These are phyloP conservation scores for Neopelma chrysocephalum DNA, from an alignment of 2,797 vertebrate genomes.

Conservation along the genomic window DNA sequence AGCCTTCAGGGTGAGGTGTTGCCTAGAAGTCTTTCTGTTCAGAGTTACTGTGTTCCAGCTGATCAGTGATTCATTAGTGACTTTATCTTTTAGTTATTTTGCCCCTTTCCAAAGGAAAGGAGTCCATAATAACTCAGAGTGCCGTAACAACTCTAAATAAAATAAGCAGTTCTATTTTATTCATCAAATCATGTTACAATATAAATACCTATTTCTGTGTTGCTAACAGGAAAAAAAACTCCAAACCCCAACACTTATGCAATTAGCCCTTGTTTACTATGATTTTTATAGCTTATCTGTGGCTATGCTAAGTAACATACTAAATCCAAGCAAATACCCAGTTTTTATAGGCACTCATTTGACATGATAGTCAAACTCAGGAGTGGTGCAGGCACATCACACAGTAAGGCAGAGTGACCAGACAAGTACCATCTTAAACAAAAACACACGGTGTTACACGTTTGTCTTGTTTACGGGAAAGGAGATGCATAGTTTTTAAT, in stretches of 20 bases:
- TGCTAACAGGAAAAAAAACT: neutral
- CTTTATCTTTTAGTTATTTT: constrained; percentile 13
- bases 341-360: neutral
- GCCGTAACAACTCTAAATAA: neutral
- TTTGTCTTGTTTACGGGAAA: neutral
- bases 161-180: neutral
- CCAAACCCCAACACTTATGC: neutral
- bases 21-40: neutral
- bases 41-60: neutral
- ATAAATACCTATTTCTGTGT: neutral
- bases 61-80: constrained; percentile 1
- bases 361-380: neutral
- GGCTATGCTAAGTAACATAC: neutral
- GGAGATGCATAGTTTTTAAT: neutral
- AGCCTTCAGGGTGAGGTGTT: constrained; percentile 24
- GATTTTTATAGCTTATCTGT: neutral
- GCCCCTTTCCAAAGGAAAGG: neutral
- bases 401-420: neutral
- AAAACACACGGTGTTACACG: neutral
- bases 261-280: neutral
- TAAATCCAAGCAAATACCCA: neutral
- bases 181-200: neutral
- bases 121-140: neutral
- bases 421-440: neutral
- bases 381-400: neutral